These are phyloP conservation scores for Sinocyclocheilus anshuiensis DNA, from an alignment of 2,113 vertebrate genomes.

Conservation along the genomic window DNA sequence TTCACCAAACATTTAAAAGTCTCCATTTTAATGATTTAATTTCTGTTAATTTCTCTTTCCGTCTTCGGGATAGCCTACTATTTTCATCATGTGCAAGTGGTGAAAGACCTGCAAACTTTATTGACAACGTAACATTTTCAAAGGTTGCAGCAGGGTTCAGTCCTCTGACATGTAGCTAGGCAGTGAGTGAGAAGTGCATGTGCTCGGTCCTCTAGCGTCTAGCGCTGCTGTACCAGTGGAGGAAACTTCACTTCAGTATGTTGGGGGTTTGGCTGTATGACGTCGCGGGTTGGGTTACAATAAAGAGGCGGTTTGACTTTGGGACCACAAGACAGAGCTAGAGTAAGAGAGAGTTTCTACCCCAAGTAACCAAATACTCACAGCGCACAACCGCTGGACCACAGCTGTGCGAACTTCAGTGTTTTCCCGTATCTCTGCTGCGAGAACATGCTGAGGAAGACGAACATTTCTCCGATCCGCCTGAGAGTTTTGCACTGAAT, in stretches of 20 bases:
- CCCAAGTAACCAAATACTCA: constrained; percentile 46
- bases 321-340: constrained; percentile 77
- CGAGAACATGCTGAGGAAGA: constrained; percentile 58
- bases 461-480: constrained; percentile 38
- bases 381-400: constrained; percentile 43
- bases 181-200: neutral
- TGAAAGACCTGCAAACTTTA: neutral
- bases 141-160: neutral
- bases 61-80: neutral
- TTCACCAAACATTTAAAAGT: neutral
- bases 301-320: constrained; percentile 87
- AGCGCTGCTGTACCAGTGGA: constrained; percentile 34
- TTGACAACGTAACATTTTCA: neutral
- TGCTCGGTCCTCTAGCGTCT: constrained; percentile 28
- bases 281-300: constrained; percentile 78
- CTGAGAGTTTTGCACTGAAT: constrained; percentile 42
- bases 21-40: neutral
- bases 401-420: constrained; percentile 43
- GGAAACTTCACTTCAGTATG: constrained; percentile 43
- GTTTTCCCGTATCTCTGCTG: constrained; percentile 30
- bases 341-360: constrained; percentile 64
- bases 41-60: neutral
- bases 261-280: constrained; percentile 69
- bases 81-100: neutral
- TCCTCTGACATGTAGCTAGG: neutral